Base-by-base conservation (phyloP, 2,888 invertebrate species). In the Drosophila meridionalis region DNA sequence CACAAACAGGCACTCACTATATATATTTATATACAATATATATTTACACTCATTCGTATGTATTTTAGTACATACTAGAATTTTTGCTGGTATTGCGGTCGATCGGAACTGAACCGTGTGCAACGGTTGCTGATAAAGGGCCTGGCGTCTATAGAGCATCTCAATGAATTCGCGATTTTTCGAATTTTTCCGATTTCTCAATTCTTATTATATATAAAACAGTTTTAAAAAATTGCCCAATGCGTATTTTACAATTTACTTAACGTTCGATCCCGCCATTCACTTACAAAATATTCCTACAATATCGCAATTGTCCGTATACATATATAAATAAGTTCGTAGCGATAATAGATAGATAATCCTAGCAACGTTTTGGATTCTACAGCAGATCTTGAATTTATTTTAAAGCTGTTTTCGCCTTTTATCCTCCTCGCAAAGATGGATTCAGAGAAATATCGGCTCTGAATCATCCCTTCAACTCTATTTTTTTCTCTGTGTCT, bases 111-210 rank as follows among this genome's bases (percentile, higher is more conserved):
- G 76, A 65, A 61, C 64, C 55, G 60, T 73, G 58, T 73, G 64
- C 68, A 76, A 58, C 42, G 56, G 7, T 30, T 60, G 53, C 77
- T 78, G 77, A 77, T 77, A 78, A 77, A 74, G 78, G 56, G 20
- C 30, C 58, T 43, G 40, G 38, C 47, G 40, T 48, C 56, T 11
- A 26, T 36, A 42, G 14, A 56, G 57, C 45, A 64, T 45, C 43
- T 63, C 9, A 53, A 53, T 43, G 43, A 66, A 52, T 63, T 45
- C 63, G n/a, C 30, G 64, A 66, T 53, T 34, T 42, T 48, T 45
- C 60, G 30, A 30, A 40, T 42, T 38, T 47, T 30, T 6, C 28
- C 36, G 36, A 53, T 36, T 36, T 53, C 11, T 36, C 36, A 26
- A 53, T 26, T 36, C 12, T 34, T 14, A 14, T n/a, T 8, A 40